Evolutionary conservation across 2,888 invertebrate species (phyloP).

Genomic region (Luperina nickerlii): DNA sequence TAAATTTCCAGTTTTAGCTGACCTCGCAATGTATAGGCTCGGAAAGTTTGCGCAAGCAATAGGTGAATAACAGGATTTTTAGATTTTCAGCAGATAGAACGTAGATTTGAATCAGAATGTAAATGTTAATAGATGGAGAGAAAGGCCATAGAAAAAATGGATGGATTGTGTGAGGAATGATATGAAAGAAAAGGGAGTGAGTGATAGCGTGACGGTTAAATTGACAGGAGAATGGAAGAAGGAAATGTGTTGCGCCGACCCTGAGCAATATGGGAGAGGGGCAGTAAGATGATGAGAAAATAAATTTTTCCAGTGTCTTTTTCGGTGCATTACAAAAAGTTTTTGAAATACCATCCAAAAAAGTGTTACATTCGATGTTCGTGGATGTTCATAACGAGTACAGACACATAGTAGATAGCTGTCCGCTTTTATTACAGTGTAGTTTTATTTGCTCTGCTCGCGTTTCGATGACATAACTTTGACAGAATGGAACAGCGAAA

Average conservation of each 20-base stretch:
- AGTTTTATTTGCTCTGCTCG: slow-evolving; percentile 16
- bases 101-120: neutral
- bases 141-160: neutral
- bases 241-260: neutral
- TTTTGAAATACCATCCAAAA: neutral
- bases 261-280: neutral
- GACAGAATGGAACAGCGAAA: slow-evolving; percentile 18
- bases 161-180: neutral
- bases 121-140: neutral
- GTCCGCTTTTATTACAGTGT: neutral
- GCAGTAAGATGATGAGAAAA: neutral
- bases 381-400: neutral
- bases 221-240: neutral
- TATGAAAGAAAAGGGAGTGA: neutral
- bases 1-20: neutral
- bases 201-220: neutral
- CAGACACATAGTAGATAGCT: neutral
- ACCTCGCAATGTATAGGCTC: neutral
- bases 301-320: neutral
- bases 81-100: neutral
- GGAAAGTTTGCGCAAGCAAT: neutral
- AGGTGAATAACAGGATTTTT: neutral
- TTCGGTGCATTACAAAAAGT: neutral
- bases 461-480: slow-evolving; percentile 10
- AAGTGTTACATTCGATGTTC: neutral